phyloP scores from a whole-genome alignment of 2,888 invertebrate species.

The Itoplectis maculator region DNA sequence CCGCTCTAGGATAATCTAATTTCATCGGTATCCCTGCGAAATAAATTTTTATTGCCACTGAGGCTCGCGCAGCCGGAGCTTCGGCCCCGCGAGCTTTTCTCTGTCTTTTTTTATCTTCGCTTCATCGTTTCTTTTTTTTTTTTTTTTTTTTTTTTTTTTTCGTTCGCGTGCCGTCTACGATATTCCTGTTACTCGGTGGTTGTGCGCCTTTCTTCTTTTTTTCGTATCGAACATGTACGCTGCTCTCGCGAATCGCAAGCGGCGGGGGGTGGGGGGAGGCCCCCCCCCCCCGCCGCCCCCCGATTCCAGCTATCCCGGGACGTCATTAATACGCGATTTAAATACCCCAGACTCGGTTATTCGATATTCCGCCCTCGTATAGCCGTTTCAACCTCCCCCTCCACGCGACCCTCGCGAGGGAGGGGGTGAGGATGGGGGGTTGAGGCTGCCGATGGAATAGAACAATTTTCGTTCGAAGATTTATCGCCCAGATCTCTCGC shows the following conservation, averaged over 20 bases:
- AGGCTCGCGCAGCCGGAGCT: slow-evolving; percentile 70
- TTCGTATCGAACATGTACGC: slow-evolving; percentile 36
- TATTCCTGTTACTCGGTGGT: slow-evolving; percentile 47
- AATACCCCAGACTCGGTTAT: slow-evolving; percentile 59
- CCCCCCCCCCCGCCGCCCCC: neutral
- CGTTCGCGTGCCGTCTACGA: slow-evolving; percentile 37
- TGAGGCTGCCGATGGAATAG: slow-evolving; percentile 24
- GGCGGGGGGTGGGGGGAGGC: no score
- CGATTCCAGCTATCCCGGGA: neutral
- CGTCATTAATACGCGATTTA: slow-evolving; percentile 64
- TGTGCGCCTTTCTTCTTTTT: slow-evolving; percentile 23
- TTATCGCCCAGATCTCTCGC: slow-evolving; percentile 46
- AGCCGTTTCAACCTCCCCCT: slow-evolving; percentile 22
- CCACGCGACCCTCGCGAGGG: neutral
- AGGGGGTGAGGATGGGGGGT: no score
- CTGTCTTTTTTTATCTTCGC: slow-evolving; percentile 45
- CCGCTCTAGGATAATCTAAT: slow-evolving; percentile 76
- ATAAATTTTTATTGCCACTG: slow-evolving; percentile 77
- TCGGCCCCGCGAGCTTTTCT: slow-evolving; percentile 42
- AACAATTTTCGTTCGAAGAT: slow-evolving; percentile 42
- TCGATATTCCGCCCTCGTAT: slow-evolving; percentile 62
- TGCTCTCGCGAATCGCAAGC: slow-evolving; percentile 41
- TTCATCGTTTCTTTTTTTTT: slow-evolving; percentile 52
- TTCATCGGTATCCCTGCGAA: slow-evolving; percentile 71
- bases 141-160: slow-evolving; percentile 55